Evolutionary conservation across 2,888 invertebrate genomes (phyloP).

Genomic region (Apotomis capreana): DNA sequence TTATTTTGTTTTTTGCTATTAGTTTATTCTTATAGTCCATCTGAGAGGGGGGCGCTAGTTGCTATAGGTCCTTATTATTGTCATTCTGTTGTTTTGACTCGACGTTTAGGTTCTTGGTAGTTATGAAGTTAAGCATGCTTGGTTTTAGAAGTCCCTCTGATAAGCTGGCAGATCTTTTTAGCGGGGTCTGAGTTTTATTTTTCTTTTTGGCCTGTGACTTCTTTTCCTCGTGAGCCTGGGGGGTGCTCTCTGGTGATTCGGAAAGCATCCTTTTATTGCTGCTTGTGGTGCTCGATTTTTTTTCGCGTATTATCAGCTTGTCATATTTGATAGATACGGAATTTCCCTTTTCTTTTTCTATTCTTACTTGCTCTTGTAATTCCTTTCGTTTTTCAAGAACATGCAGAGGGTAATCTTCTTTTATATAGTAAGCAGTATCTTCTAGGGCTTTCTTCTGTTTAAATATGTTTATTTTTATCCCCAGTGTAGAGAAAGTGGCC

Average conservation of each 20-base stretch:
- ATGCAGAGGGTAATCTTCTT: not conserved
- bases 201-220: conserved; percentile 11
- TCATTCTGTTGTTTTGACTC: not conserved
- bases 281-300: not conserved
- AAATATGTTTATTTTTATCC: not conserved
- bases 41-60: conserved; percentile 30
- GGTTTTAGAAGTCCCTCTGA: conserved; percentile 11
- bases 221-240: not conserved
- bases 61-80: conserved; percentile 27
- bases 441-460: not conserved
- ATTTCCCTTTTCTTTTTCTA: conserved; percentile 12
- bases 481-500: not conserved
- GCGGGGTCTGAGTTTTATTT: conserved; percentile 8
- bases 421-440: not conserved
- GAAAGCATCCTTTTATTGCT: conserved; percentile 21
- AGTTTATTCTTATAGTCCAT: conserved; percentile 6
- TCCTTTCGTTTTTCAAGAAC: not conserved
- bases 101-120: conserved; percentile 7
- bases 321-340: conserved; percentile 13
- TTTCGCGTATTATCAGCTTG: conserved; percentile 3
- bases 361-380: not conserved
- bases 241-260: not conserved
- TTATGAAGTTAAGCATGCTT: conserved; percentile 20
- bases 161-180: conserved; percentile 7
- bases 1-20: not conserved